Evolutionary conservation across 2,888 invertebrate genomes (phyloP), one percentile per base, ranked within the genome.

Genomic region (Noctua fimbriata): DNA sequence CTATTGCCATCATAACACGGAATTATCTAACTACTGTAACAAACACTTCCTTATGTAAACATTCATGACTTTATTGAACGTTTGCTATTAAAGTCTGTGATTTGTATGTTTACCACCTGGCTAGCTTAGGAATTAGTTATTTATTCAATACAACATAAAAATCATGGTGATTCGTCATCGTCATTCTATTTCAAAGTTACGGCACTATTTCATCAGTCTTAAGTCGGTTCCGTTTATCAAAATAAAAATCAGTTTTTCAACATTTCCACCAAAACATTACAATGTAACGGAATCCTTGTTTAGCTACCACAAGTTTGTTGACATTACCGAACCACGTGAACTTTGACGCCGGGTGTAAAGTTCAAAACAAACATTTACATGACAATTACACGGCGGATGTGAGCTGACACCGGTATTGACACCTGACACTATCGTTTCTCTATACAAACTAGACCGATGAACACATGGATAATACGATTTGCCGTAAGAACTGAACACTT

Each of bases 281-380:
- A 70, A 41, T 52, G 76, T 80, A 67, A 76, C 55, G 24, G 24
- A 65, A 71, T 24, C 67, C 18, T 65, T 85, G 78, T 82, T 79
- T 77, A 49, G 67, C 58, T 83, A 79, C 73, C 77, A 79, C 82
- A 88, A 92, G 92, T 93, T 94, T 93, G 92, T 93, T 93, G 94
- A 93, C 93, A 92, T 81, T 76, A 84, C 82, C 82, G 83, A 78
- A 81, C 82, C 79, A 85, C 90, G 92, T 91, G 92, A 94, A 94
- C 93, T 93, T 93, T 92, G 91, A 83, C 90, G 88, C 89, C 81
- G 85, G 88, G 88, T 85, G 83, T 91, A 87, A 91, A 93, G 91
- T 93, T 92, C 92, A 92, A 93, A 92, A 92, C 92, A 93, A 92
- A 91, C 90, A 92, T 91, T 92, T 87, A 87, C 90, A 93, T 92